Evolutionary conservation across 2,888 invertebrate species (phyloP).

Genomic region (Drosophila parthenogenetica): DNA sequence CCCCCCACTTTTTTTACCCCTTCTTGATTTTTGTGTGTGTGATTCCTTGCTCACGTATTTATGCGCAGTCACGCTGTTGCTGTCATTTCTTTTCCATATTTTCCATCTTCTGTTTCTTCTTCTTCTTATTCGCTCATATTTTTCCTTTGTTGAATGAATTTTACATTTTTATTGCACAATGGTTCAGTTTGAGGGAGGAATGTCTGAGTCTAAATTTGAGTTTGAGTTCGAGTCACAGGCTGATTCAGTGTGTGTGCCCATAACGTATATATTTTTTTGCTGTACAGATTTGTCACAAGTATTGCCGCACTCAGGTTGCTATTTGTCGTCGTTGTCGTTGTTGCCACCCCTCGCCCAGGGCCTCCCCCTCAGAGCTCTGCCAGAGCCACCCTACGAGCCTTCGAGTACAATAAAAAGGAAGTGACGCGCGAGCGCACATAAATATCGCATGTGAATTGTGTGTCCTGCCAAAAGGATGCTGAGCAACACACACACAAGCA

Average conservation of each 20-base stretch:
- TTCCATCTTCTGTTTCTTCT: neutral
- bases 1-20: neutral
- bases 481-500: slow-evolving; percentile 23
- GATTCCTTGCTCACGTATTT: slow-evolving; percentile 59
- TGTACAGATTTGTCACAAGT: slow-evolving; percentile 72
- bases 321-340: slow-evolving; percentile 62
- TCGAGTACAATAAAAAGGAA: slow-evolving; percentile 61
- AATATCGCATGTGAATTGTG: slow-evolving; percentile 56
- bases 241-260: neutral
- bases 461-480: slow-evolving; percentile 51
- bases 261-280: slow-evolving; percentile 29
- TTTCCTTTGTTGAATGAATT: slow-evolving; percentile 68
- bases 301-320: slow-evolving; percentile 71
- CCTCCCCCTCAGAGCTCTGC: neutral
- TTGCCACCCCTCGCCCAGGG: neutral
- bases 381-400: slow-evolving; percentile 37
- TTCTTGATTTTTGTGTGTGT: no score
- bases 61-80: slow-evolving; percentile 76
- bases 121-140: slow-evolving; percentile 18
- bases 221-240: slow-evolving; percentile 32
- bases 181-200: slow-evolving; percentile 16
- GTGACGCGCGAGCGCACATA: slow-evolving; percentile 75
- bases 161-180: slow-evolving; percentile 72
- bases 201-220: slow-evolving; percentile 7
- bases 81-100: slow-evolving; percentile 44